These are phyloP conservation scores for Drosophila neoperkinsi DNA, from an alignment of 2,888 invertebrate species.

Conservation along the genomic window DNA sequence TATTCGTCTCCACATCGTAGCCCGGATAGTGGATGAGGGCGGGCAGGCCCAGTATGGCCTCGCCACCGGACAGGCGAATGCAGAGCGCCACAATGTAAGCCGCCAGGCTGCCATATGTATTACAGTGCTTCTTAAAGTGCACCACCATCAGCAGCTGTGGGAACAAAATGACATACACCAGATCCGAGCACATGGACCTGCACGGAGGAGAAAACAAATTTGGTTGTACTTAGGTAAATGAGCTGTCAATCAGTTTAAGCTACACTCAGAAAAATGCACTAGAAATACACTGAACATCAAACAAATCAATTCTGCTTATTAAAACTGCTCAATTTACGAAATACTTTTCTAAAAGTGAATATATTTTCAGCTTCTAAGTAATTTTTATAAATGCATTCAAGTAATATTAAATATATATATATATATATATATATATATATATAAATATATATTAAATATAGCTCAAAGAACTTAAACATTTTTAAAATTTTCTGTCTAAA, in stretches of 20 bases:
- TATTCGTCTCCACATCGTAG: conserved; percentile 88
- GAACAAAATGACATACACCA: conserved; percentile 99
- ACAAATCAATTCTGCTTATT: neutral
- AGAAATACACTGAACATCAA: neutral
- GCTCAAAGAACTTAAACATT: neutral
- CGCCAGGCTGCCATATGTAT: conserved; percentile 97
- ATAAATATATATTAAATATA: neutral
- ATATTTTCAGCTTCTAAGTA: neutral
- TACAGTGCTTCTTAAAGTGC: conserved; percentile 96
- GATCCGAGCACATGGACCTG: conserved; percentile 98
- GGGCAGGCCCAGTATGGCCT: conserved; percentile 92
- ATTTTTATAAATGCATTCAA: neutral
- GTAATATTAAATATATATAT: neutral
- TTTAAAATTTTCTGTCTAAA: neutral
- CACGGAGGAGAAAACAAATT: conserved; percentile 5
- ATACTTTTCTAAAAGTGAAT: neutral
- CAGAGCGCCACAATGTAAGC: conserved; percentile 94
- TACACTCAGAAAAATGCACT: neutral
- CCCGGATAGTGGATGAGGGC: conserved; percentile 95
- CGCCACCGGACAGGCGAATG: conserved; percentile 94
- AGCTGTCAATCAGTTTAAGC: conserved; percentile 1
- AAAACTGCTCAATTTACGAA: neutral
- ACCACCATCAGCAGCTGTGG: conserved; percentile 99
- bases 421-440: too few species aligned
- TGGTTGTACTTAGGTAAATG: neutral